Evolutionary conservation across 2,113 vertebrate genomes (phyloP), one percentile per base, ranked within the genome.

Genomic region (Colistium nudipinnis): DNA sequence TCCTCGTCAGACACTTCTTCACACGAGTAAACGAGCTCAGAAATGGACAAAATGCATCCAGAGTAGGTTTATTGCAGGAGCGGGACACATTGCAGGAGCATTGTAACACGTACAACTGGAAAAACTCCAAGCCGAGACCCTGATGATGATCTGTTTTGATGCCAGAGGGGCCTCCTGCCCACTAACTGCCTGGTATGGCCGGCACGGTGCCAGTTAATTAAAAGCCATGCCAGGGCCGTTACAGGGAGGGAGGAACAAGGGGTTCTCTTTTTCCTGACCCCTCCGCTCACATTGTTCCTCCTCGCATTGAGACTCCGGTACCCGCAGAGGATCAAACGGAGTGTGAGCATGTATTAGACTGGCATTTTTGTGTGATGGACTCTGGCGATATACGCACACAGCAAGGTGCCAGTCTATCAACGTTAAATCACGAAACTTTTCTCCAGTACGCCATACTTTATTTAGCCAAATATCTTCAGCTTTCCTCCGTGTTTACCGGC

Each of bases 191-290:
- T 80, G 80, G 80, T 68, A 70, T 80, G 76, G 60, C 36, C 43
- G 84, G 85, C 87, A 13, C 49, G 1, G 43, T 8, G 86, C 86
- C 86, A 87, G 70, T 84, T 90, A 60, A 91, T 91, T 91, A 90
- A 87, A 87, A 69, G 66, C 70, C 20, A 49, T 70, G 87, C 82
- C 87, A 86, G 63, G 60, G 66, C 70, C 9, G 28, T 86, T 83
- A 67, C 78, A 83, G 76, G 72, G 10, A 77, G 55, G 28, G 28
- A 67, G 72, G 88, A 85, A 88, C 82, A 85, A 82, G 51, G 76
- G 85, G 54, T 76, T 88, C 75, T 83, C 78, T 82, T 87, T 63
- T 73, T 44, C 48, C 57, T 69, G 67, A 79, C 70, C 70, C 44
- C 45, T 78, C 64, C 1, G 20, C 54, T 64, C 66, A 47, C 57